Evolutionary conservation across 2,113 vertebrate genomes (phyloP).

Genomic region (Felis chaus): DNA sequence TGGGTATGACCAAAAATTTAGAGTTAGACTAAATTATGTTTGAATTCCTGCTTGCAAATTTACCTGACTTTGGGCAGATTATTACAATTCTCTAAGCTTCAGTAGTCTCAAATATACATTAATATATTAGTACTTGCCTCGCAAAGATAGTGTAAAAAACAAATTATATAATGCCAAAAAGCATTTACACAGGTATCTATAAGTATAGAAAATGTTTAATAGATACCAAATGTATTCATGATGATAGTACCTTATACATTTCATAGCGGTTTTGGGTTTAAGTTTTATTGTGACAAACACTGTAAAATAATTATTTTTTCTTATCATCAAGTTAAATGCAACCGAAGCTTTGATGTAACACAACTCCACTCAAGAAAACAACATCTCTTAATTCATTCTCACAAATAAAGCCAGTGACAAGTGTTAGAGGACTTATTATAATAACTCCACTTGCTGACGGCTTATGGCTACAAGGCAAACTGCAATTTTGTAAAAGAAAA

Average conservation of each 20-base stretch:
- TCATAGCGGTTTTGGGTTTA: background rate
- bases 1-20: background rate
- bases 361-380: background rate
- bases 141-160: background rate
- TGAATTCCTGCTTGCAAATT: background rate
- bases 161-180: background rate
- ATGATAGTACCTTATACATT: background rate
- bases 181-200: background rate
- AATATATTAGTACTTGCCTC: background rate
- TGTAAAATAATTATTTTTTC: background rate
- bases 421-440: background rate
- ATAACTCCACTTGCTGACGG: background rate
- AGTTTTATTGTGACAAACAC: background rate
- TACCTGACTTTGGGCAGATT: background rate
- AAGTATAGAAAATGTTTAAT: background rate
- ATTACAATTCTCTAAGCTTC: background rate
- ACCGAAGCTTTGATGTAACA: background rate
- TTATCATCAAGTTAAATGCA: background rate
- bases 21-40: background rate
- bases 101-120: background rate
- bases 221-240: background rate
- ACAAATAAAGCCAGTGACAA: background rate
- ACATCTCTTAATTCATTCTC: background rate
- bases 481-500: background rate
- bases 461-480: background rate